Conservation (phyloP, 2,888 invertebrate genomes). For the Apodemia hepburni region DNA sequence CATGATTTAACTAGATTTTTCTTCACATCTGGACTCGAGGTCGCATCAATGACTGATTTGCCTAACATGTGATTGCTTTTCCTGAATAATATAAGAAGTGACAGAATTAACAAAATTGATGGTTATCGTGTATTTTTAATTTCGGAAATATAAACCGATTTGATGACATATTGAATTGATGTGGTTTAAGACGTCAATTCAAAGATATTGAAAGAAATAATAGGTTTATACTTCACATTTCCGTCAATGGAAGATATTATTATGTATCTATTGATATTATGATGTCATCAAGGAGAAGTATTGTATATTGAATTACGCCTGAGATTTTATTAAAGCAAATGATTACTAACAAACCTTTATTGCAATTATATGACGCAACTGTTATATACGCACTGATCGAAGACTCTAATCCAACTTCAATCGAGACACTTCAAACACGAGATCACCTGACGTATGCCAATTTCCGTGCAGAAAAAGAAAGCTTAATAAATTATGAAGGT, state of each 20-base stretch:
- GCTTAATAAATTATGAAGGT: background rate
- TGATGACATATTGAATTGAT: too few relatives aligned
- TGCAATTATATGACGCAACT: background rate
- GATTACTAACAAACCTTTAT: background rate
- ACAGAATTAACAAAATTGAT: background rate
- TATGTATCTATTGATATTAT: too few relatives aligned
- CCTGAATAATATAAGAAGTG: background rate
- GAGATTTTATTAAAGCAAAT: background rate
- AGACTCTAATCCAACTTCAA: background rate
- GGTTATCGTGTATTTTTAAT: background rate
- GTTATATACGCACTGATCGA: background rate
- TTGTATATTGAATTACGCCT: background rate
- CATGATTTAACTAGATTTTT: background rate
- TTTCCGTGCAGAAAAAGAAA: background rate
- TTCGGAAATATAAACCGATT: too few relatives aligned
- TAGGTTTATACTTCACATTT: too few relatives aligned
- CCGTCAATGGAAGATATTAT: background rate
- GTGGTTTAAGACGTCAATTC: too few relatives aligned
- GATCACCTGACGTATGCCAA: background rate
- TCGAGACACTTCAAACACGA: background rate
- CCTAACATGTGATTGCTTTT: background rate
- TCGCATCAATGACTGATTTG: background rate
- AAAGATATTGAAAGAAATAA: too few relatives aligned
- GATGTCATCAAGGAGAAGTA: background rate
- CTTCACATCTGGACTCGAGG: background rate